A percentile compares a stretch with the other conserved stretches of the same genome.
These are phyloP conservation scores for Argya squamiceps DNA, from an alignment of 2,797 vertebrate genomes.

Conservation along the genomic window DNA sequence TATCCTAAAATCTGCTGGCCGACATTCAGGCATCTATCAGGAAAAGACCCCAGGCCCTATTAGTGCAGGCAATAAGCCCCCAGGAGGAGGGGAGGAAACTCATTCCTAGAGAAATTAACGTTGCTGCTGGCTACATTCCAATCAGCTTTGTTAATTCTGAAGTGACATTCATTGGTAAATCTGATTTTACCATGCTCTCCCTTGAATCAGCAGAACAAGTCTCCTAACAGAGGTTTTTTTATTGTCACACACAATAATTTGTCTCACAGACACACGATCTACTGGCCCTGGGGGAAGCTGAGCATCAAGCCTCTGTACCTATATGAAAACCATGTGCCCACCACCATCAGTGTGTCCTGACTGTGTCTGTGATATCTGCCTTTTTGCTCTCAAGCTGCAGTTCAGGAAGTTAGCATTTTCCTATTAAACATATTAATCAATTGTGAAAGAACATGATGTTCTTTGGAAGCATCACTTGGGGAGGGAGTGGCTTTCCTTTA, in stretches of 20 bases:
- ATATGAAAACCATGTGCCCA: constrained; percentile 14
- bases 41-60: constrained; percentile 60
- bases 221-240: not conserved
- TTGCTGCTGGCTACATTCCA: constrained; percentile 61
- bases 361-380: not conserved
- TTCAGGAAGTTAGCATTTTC: not conserved
- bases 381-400: not conserved
- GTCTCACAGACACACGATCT: not conserved
- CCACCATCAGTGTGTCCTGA: not conserved
- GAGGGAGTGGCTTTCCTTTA: not conserved
- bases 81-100: constrained; percentile 56
- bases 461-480: not conserved
- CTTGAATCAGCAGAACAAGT: constrained; percentile 50
- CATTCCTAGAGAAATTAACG: constrained; percentile 67
- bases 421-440: not conserved
- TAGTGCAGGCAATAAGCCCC: constrained; percentile 49
- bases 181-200: constrained; percentile 48
- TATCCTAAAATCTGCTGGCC: constrained; percentile 72
- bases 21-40: constrained; percentile 72
- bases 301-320: constrained; percentile 57
- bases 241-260: constrained; percentile 10
- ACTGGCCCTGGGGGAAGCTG: not conserved
- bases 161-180: constrained; percentile 75
- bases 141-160: constrained; percentile 72
- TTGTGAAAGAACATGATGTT: not conserved